phyloP scores from a whole-genome alignment of 2,113 vertebrate genomes.

The Hypanus sabinus region DNA sequence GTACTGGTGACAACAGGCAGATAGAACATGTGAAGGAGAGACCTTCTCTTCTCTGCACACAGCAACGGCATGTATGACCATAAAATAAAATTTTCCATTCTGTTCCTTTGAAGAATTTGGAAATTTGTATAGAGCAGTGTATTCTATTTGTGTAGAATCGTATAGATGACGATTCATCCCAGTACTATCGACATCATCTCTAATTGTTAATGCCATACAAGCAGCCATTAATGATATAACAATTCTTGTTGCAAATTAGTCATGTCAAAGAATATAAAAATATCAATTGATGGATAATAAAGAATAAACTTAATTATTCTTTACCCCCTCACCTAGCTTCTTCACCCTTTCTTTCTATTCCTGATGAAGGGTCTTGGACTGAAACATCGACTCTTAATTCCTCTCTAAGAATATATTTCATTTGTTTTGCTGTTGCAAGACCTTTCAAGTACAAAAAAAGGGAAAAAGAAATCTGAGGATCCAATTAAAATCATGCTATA shows the following conservation, averaged over 20 bases:
- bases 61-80: neutral
- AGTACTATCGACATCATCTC: neutral
- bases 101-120: neutral
- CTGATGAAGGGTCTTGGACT: too few species aligned
- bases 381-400: too few species aligned
- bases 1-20: too few species aligned
- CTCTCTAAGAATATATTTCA: neutral
- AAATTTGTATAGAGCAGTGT: neutral
- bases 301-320: neutral
- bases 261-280: neutral
- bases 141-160: too few species aligned
- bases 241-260: neutral
- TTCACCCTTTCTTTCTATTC: too few species aligned
- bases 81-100: neutral
- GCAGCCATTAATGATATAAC: neutral
- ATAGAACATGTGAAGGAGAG: too few species aligned
- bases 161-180: neutral
- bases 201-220: neutral
- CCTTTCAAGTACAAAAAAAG: neutral
- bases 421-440: neutral
- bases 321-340: too few species aligned
- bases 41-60: too few species aligned
- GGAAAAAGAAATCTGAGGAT: too few species aligned
- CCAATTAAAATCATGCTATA: too few species aligned
- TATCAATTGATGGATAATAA: neutral